Base-by-base conservation (phyloP, 1,140 invertebrate species). In the Pachyrhynchus sulphureomaculatus region DNA sequence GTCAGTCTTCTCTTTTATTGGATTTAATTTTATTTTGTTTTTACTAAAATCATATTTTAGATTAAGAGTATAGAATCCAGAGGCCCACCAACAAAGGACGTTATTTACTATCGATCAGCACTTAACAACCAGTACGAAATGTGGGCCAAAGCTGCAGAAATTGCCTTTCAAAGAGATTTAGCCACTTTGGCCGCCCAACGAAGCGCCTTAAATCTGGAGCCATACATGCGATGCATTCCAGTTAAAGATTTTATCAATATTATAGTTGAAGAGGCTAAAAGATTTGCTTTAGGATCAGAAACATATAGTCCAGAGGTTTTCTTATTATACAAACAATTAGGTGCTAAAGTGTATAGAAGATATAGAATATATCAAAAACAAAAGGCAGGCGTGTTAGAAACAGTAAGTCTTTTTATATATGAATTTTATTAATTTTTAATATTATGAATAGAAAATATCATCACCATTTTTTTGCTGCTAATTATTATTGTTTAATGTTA, bases 251-350 rank as follows among this genome's bases (percentile, higher is more conserved):
- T 68, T 34, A 63, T 76, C 1, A 62, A 57, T 15, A 72, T 76
- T 15, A 69, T 76, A 6, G 42, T 75, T 1, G 70, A 73, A 9
- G 75, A 76, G 60, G 72, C 67, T 3, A 73, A 65, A 48, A 67
- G 68, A 44, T 57, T 94, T 12, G 84, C 86, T 0, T 81, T 87
- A 67, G 87, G 86, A 1, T 93, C 91, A 0, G 89, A 93, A 70
- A 85, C 84, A 0, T 95, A 87, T 74, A 93, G 91, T 75, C 87
- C 86, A 0, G 83, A 84, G 2, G 77, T 88, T 2, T 79, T 75
- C 44, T 70, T 81, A 29, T 75, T 95, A 9, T 86, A 88, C 68
- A 76, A 78, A 61, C 78, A 84, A n/a, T 71, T 95, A 0, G 92
- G 92, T 17, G 71, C 76, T n/a, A 82, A 86, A 74, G 86, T 91